phyloP scores from a whole-genome alignment of 2,797 vertebrate genomes.

The Acrossocheilus wenchowensis region DNA sequence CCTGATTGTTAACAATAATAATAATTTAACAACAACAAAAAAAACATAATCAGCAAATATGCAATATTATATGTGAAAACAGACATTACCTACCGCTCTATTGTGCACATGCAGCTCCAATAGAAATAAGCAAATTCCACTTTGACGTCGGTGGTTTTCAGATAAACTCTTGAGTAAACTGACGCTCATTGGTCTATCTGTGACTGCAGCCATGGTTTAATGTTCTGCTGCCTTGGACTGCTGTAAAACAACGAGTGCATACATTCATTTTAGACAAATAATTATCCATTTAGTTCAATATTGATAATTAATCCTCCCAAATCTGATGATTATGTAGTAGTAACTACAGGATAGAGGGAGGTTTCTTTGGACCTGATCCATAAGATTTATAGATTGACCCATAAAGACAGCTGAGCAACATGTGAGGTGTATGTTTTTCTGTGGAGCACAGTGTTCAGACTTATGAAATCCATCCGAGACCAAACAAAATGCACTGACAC shows the following conservation, averaged over 20 bases:
- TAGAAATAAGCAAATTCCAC: not conserved
- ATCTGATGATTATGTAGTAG: not conserved
- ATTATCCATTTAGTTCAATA: not conserved
- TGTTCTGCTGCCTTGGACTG: not conserved
- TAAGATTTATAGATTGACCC: not conserved
- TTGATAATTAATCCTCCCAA: not conserved
- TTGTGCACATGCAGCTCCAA: not conserved
- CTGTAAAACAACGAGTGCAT: not conserved
- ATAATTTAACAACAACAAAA: too few species aligned
- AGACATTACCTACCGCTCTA: not conserved
- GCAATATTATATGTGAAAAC: not conserved
- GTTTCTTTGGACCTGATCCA: not conserved
- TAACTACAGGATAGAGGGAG: not conserved
- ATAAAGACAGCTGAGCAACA: not conserved
- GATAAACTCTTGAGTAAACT: slow-evolving; percentile 6
- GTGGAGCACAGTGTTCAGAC: too few species aligned
- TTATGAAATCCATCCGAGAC: too few species aligned
- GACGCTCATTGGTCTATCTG: slow-evolving; percentile 25
- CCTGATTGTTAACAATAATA: not conserved
- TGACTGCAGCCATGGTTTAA: not conserved
- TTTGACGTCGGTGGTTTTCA: not conserved
- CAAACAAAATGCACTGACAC: not conserved
- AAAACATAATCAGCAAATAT: too few species aligned
- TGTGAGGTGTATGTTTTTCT: not conserved
- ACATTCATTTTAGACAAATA: too few species aligned